Conservation (phyloP, 2,797 vertebrate species). For the Amblyraja radiata region DNA sequence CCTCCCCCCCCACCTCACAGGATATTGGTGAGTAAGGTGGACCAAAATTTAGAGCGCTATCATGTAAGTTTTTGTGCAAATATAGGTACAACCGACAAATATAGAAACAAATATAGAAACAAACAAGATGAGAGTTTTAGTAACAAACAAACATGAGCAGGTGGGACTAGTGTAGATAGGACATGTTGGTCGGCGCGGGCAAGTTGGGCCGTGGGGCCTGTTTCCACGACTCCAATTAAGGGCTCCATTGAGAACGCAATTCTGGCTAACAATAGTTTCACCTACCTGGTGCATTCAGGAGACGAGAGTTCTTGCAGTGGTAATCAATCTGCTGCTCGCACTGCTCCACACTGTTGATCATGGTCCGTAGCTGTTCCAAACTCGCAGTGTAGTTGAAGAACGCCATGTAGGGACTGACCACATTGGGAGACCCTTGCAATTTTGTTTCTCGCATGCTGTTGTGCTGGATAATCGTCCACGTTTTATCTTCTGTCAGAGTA, state of each 20-base stretch:
- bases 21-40: no score
- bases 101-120: no score
- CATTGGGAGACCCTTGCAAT: conserved; percentile 60
- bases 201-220: no score
- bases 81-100: no score
- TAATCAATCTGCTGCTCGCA: conserved; percentile 87
- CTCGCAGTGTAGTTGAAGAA: conserved; percentile 73
- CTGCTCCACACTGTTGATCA: conserved; percentile 74
- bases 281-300: conserved; percentile 84
- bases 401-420: conserved; percentile 62
- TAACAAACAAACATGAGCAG: no score
- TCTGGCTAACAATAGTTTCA: not conserved
- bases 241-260: not conserved
- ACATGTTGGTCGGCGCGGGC: no score
- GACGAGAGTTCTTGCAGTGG: conserved; percentile 79
- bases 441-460: conserved; percentile 68
- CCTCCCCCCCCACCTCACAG: no score
- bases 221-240: not conserved
- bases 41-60: no score
- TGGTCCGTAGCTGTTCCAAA: conserved; percentile 66
- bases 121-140: no score
- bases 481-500: conserved; percentile 72
- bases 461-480: conserved; percentile 81
- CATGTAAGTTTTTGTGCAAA: no score
- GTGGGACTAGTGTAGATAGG: no score